Evolutionary conservation across 1,140 invertebrate genomes (phyloP), one percentile per base, ranked within the genome.

Genomic region (Megalopta genalis): DNA sequence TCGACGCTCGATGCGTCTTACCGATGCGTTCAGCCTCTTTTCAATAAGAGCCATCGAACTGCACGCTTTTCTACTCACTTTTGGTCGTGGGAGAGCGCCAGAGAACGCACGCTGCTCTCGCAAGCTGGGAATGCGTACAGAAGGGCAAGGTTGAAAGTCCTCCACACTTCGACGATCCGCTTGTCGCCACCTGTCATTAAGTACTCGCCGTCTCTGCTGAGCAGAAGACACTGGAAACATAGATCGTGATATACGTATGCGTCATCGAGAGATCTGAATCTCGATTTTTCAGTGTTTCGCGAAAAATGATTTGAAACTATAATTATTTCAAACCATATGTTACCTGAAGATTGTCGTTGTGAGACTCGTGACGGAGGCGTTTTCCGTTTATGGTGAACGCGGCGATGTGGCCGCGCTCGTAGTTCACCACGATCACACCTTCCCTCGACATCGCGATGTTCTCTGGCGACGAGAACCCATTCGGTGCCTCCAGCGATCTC

Each of bases 121-220:
- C 98, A 99, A 66, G 97, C 96, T 82, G 98, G 98, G 94, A 99
- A 99, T 77, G 98, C 98, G 93, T 99, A 99, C 0, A 99, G 95
- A 72, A 99, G 95, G 81, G 98, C 97, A 74, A 99, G 95, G 88
- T 99, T 99, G 94, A 99, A 99, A 65, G 98, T 98, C 91, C 99
- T 95, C 97, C 98, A 99, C 63, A 99, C 98, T 94, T 99, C 98
- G 79, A 99, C 98, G 75, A 99, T 97, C 79, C 99, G 98, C 91
- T 97, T 97, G 89, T 99, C 98, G 12, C 98, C 98, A 72, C 98
- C 98, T 83, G 97, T 98, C 95, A 99, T 96, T 90, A 99, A 94
- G 93, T 99, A 99, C 94, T 99, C 98, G 62, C 99, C 99, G 94
- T 99, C 99, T 74, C 98, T 96, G 86, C 98, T 99, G 86, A 99